Percentiles rank a stretch among this genome's conserved stretches.
Evolutionary conservation across 2,888 invertebrate genomes (phyloP).

Genomic region (Aethes cnicana): DNA sequence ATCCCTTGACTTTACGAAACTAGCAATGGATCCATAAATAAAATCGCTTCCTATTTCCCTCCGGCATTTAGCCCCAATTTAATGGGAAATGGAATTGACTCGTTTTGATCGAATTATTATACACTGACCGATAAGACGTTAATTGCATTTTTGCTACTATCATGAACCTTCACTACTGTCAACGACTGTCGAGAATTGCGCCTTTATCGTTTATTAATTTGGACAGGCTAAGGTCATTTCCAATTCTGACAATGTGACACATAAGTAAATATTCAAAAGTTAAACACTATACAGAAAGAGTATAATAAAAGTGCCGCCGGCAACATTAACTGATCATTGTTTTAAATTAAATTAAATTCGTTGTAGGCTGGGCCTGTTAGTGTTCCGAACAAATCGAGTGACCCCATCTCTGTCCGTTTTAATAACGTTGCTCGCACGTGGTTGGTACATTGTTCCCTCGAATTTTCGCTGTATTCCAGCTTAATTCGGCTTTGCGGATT

Average conservation of each 20-base stretch:
- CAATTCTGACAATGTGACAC: too few species aligned
- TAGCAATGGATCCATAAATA: too few species aligned
- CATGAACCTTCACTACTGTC: slow-evolving; percentile 13
- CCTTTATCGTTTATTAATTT: slow-evolving; percentile 18
- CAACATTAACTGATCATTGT: slow-evolving; percentile 21
- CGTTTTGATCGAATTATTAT: too few species aligned
- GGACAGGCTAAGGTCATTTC: slow-evolving; percentile 13
- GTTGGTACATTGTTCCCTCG: slow-evolving; percentile 28
- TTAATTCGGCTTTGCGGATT: slow-evolving; percentile 10
- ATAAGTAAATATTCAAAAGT: too few species aligned
- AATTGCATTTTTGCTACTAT: background rate
- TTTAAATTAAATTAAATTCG: slow-evolving; percentile 29
- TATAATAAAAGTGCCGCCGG: too few species aligned
- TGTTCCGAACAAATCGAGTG: slow-evolving; percentile 58
- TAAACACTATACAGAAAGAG: too few species aligned
- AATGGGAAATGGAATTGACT: too few species aligned
- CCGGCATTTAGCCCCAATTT: too few species aligned
- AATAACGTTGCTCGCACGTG: slow-evolving; percentile 37
- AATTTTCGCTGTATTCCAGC: slow-evolving; percentile 11
- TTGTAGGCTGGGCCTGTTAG: slow-evolving; percentile 37
- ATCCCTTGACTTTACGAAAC: too few species aligned
- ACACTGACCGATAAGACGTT: too few species aligned
- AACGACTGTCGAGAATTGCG: slow-evolving; percentile 1
- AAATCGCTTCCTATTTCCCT: too few species aligned
- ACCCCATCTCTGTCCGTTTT: slow-evolving; percentile 61